These are phyloP conservation scores for Adelognathus sp. DNA, from an alignment of 2,888 invertebrate species.

Conservation along the genomic window DNA sequence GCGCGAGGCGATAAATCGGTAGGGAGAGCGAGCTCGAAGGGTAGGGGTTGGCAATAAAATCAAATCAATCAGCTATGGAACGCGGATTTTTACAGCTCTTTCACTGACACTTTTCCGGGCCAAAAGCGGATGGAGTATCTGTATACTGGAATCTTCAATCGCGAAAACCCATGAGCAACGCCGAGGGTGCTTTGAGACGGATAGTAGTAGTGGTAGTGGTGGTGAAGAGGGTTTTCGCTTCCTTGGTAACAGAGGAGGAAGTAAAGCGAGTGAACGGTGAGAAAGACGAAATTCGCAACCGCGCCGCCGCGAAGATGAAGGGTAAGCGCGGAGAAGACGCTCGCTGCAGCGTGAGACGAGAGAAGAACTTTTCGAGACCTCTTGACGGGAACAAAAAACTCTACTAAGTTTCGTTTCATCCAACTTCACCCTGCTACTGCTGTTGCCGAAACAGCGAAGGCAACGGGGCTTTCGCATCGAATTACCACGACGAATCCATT, in stretches of 20 bases:
- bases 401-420: constrained; percentile 61
- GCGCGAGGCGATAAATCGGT: constrained; percentile 59
- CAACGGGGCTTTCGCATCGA: constrained; percentile 50
- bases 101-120: constrained; percentile 61
- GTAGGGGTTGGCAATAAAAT: constrained; percentile 68
- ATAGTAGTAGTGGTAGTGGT: background rate
- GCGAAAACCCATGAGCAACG: constrained; percentile 31
- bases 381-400: constrained; percentile 49
- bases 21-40: constrained; percentile 1
- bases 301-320: constrained; percentile 6
- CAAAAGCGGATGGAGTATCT: constrained; percentile 50
- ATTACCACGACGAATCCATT: constrained; percentile 62
- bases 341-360: constrained; percentile 52
- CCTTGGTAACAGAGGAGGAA: background rate
- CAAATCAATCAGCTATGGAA: constrained; percentile 72
- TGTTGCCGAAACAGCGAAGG: constrained; percentile 20
- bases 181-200: constrained; percentile 4
- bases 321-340: constrained; percentile 35
- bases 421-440: constrained; percentile 44
- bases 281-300: constrained; percentile 30
- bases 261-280: background rate
- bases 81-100: constrained; percentile 59
- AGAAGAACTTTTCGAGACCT: constrained; percentile 66
- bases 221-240: constrained; percentile 15
- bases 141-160: constrained; percentile 50